phyloP scores from a whole-genome alignment of 2,113 vertebrate genomes.

The Chamaea fasciata region DNA sequence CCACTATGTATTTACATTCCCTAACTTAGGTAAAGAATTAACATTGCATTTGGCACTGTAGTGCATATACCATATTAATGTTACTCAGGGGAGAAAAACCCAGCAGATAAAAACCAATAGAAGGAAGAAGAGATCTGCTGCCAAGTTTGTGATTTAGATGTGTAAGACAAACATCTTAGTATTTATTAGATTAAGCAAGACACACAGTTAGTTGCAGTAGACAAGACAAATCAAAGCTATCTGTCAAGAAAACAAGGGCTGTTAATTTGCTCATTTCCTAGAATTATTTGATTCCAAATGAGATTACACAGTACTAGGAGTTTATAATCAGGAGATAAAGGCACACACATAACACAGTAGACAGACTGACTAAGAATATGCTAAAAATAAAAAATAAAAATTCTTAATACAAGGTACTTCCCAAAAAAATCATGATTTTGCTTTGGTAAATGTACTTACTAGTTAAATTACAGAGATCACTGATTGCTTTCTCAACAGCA shows the following conservation, averaged over 20 bases:
- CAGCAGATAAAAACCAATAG: not conserved
- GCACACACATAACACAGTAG: not conserved
- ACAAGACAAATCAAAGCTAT: not conserved
- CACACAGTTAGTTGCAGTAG: not conserved
- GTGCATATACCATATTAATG: constrained; percentile 18
- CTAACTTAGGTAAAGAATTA: constrained; percentile 43
- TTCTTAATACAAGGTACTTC: not conserved
- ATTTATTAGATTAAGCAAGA: constrained; percentile 26
- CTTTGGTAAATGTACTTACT: not conserved
- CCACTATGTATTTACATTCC: not conserved
- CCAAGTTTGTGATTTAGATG: not conserved
- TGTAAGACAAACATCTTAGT: not conserved
- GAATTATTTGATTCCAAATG: not conserved
- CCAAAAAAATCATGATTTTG: not conserved
- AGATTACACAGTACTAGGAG: not conserved
- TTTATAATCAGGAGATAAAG: not conserved
- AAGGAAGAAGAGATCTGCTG: constrained; percentile 10
- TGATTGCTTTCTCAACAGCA: not conserved
- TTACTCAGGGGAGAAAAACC: constrained; percentile 22
- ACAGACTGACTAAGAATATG: not conserved
- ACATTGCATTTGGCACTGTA: constrained; percentile 20
- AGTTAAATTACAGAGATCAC: not conserved
- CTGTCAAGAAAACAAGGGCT: not conserved
- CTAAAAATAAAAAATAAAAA: not conserved
- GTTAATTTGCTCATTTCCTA: not conserved